A percentile compares a stretch with the other conserved stretches of the same genome.
phyloP scores from a whole-genome alignment of 2,888 invertebrate genomes.

The Amphipoea lucens region DNA sequence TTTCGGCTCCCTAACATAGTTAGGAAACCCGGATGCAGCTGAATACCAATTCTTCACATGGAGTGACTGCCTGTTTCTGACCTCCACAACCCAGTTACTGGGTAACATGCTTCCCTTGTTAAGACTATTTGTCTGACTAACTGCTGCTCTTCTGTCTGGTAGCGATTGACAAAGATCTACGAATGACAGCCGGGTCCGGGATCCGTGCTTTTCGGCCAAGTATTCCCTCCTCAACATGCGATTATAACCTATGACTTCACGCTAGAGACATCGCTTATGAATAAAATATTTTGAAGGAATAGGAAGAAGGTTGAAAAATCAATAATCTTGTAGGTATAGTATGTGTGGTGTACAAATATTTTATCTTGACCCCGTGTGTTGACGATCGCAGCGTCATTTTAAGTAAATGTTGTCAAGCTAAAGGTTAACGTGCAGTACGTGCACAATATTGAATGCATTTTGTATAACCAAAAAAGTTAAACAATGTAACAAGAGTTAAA shows the following conservation, averaged over 20 bases:
- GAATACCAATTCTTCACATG: background rate
- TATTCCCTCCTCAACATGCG: background rate
- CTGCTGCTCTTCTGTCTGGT: background rate
- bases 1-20: background rate
- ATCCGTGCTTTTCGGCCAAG: background rate
- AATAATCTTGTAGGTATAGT: background rate
- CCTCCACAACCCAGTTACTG: background rate
- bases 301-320: background rate
- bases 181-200: background rate
- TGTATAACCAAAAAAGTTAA: background rate
- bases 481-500: background rate
- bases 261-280: background rate
- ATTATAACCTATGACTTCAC: background rate
- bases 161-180: background rate
- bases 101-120: background rate
- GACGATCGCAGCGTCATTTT: background rate
- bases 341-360: background rate
- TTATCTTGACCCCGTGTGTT: background rate
- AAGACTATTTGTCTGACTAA: background rate
- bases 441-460: background rate
- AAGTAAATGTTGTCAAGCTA: background rate
- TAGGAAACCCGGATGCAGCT: background rate
- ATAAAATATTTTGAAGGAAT: too few relatives aligned
- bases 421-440: background rate
- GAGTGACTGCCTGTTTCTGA: background rate